Conservation (phyloP, 2,888 invertebrate species). For the Hofmannophila pseudospretella region DNA sequence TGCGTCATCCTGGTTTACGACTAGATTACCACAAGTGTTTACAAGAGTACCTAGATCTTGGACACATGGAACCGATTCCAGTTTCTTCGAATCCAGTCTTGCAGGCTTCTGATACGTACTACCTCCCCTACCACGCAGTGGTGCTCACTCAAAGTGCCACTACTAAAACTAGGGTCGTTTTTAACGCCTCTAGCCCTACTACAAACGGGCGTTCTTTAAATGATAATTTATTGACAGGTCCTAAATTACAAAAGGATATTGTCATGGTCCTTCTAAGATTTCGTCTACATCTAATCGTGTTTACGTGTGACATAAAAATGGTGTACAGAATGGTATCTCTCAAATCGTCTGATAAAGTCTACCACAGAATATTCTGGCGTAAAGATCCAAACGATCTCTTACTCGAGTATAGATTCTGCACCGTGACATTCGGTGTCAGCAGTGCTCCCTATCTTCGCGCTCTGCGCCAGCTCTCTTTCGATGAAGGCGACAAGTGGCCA, state of each 20-base stretch:
- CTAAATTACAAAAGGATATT: background rate
- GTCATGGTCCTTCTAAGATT: background rate
- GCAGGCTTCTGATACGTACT: background rate
- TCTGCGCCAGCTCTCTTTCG: conserved; percentile 1
- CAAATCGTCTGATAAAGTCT: background rate
- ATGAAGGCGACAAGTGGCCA: background rate
- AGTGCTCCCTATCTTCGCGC: conserved; percentile 3
- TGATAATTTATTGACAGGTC: background rate
- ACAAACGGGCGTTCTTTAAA: background rate
- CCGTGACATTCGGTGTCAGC: conserved; percentile 2
- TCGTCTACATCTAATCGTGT: background rate
- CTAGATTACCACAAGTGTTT: background rate
- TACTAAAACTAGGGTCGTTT: background rate
- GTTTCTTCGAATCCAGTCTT: background rate
- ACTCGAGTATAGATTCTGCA: background rate
- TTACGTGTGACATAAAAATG: background rate
- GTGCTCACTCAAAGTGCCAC: background rate
- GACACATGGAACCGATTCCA: background rate
- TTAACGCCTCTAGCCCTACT: background rate
- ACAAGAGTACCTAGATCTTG: background rate
- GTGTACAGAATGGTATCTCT: background rate
- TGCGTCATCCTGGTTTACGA: background rate
- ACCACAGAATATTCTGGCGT: background rate
- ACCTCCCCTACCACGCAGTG: background rate
- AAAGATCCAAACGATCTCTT: background rate